phyloP scores from a whole-genome alignment of 2,888 invertebrate genomes.

The Thymelicus acteon region DNA sequence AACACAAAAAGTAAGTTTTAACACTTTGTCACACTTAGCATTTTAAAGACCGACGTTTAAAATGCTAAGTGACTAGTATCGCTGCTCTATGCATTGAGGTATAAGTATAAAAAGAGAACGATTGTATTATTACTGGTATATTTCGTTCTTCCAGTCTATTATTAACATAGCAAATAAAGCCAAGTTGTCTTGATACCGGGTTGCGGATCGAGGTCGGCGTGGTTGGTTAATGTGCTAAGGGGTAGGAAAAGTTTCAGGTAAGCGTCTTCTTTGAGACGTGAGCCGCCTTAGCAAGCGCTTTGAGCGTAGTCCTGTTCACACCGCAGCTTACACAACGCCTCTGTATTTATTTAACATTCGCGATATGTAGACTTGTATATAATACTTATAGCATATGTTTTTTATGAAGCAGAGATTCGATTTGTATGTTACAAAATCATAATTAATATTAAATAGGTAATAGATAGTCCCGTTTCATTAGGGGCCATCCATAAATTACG shows the following conservation, averaged over 20 bases:
- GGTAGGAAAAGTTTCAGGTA: conserved; percentile 82
- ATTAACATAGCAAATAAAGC: conserved; percentile 32
- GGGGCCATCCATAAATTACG: too few relatives aligned
- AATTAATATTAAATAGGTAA: too few relatives aligned
- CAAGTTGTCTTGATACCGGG: conserved; percentile 28
- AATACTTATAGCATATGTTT: too few relatives aligned
- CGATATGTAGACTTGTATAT: not conserved
- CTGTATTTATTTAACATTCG: not conserved
- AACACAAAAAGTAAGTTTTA: too few relatives aligned
- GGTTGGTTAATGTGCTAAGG: conserved; percentile 81
- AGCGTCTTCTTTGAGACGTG: conserved; percentile 79
- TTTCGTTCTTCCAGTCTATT: conserved; percentile 1
- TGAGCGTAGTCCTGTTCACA: conserved; percentile 26
- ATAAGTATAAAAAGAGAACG: too few relatives aligned
- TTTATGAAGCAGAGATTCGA: too few relatives aligned
- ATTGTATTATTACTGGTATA: too few relatives aligned
- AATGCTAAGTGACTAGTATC: too few relatives aligned
- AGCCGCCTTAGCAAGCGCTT: conserved; percentile 61
- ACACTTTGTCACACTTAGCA: too few relatives aligned
- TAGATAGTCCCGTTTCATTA: too few relatives aligned
- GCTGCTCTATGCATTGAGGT: conserved; percentile 56
- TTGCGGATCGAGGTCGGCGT: conserved; percentile 26
- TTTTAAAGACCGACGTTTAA: too few relatives aligned
- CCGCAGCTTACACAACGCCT: not conserved
- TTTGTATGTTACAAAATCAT: too few relatives aligned